Evolutionary conservation across 2,888 invertebrate species (phyloP), one percentile per base, ranked within the genome.

Genomic region (Argynnis bischoffii): DNA sequence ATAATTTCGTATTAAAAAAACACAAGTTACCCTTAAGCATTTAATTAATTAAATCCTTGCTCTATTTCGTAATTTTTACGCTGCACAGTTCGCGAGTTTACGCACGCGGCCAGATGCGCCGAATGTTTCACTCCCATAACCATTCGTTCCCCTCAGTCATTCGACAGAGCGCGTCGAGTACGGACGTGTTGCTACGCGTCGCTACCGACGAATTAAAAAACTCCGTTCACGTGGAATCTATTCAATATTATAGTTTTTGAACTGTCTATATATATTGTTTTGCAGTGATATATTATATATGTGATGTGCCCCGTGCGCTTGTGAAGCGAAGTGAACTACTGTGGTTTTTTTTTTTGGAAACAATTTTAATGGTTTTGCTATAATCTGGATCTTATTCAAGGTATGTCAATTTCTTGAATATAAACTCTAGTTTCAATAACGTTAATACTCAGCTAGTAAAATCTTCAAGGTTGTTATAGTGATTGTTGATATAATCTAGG

Each of bases 311-410:
- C 83, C 82, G 77, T 88, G 84, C 87, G 85, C 65, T 85, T 85
- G 89, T 90, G 90, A 86, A 87, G 90, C 89, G 83, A 80, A 87
- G 90, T 90, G 90, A 90, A 89, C 89, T 90, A 87, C 11, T 83
- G 90, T 90, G 89, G 18, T 18, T 18, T 78, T 85, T 85, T 81
- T 87, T 83, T 84, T 88, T 89, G 85, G 88, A 84, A 88, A 86
- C 85, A 79, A 78, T 82, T 78, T 74, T 63, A 67, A 73, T 81
- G 77, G 55, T 63, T 71, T 76, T 79, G 74, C 72, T 72, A 75
- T 71, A 76, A 78, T 75, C 79, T 75, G 81, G 81, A 85, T 82
- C 70, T 69, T 71, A 66, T 59, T 63, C 47, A 61, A 69, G 74
- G 73, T 74, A 67, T 31, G 71, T 69, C 47, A 50, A 26, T 47